phyloP scores from a whole-genome alignment of 1,140 invertebrate species.

The Scaptodrosophila lebanonensis region DNA sequence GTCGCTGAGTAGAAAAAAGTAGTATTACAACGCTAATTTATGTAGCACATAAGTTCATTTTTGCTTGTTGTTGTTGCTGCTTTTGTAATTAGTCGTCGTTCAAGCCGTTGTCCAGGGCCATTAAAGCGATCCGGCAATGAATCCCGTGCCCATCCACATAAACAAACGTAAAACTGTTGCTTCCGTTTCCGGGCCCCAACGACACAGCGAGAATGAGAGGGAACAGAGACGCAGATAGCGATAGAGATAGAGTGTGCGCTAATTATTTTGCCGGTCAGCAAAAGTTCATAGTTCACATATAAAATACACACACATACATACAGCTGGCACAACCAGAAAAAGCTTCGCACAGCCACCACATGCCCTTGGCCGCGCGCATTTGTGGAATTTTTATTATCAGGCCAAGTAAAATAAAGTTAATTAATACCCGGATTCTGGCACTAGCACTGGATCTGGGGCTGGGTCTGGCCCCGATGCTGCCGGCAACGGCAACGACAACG shows the following conservation, averaged over 20 bases:
- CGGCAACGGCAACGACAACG: neutral
- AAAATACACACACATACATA: constrained; percentile 50
- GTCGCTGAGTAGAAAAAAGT: too few relatives aligned
- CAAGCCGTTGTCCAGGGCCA: constrained; percentile 57
- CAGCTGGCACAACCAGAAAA: constrained; percentile 15
- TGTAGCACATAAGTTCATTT: constrained; percentile 74
- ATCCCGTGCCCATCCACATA: constrained; percentile 42
- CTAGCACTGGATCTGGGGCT: neutral
- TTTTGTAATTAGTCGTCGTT: constrained; percentile 67
- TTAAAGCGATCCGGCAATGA: constrained; percentile 53
- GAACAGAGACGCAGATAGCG: neutral
- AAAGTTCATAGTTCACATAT: constrained; percentile 72
- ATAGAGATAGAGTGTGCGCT: constrained; percentile 36
- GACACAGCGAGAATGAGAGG: neutral
- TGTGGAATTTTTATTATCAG: constrained; percentile 64
- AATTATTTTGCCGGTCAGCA: constrained; percentile 70
- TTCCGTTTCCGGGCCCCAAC: constrained; percentile 38
- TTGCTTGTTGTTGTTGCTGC: constrained; percentile 56
- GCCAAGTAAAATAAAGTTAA: constrained; percentile 67
- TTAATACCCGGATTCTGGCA: constrained; percentile 42
- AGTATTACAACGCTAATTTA: constrained; percentile 64
- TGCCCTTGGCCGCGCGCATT: constrained; percentile 19
- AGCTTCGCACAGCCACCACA: constrained; percentile 1
- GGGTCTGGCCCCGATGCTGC: too few relatives aligned
- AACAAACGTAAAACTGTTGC: constrained; percentile 69